Base-by-base conservation (phyloP, 2,113 vertebrate genomes). In the Rana temporaria region DNA sequence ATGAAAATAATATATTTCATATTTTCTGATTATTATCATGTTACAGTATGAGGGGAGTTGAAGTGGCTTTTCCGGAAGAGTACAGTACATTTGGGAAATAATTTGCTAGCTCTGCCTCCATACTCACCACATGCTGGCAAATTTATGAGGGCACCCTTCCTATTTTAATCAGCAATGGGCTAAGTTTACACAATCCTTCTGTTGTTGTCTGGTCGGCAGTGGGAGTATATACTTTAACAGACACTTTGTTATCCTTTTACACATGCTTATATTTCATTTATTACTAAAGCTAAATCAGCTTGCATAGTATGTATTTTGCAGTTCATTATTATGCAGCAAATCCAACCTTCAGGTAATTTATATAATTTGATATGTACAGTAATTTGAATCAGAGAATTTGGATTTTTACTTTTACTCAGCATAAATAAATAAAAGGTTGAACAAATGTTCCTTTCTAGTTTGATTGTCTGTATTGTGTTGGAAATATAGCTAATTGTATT, bases 101-200 rank as follows among this genome's bases (percentile, higher is more conserved):
- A 75, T 42, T 62, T 75, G 72, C 60, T 75, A 62, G 72, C 22
- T 62, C 60, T 75, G 60, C 72, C 72, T 75, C 72, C 72, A 56
- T 60, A 57, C 72, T 60, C 72, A 42, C 56, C 38, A 34, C 72
- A 62, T 75, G 56, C 22, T 75, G 57, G 26, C 57, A 60, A 75
- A 57, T 75, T 75, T 75, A 75, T 75, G 72, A 75, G 30, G 56
- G 19, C 60, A 57, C 60, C 72, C 30, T 75, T 75, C 30, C 72
- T 32, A 59, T 75, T 75, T 75, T 62, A 75, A 75, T 75, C 72
- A 62, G 60, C 60, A 57, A 75, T 57, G 22, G 60, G 56, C 56
- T 75, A 59, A 18, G 30, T 17, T 62, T 62, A 42, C 60, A 75
- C 72, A 75, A 62, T 60, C 56, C 59, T 8, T 18, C 56, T 42